Evolutionary conservation across 2,113 vertebrate species (phyloP).

Genomic region (Phrynocephalus versicolor): DNA sequence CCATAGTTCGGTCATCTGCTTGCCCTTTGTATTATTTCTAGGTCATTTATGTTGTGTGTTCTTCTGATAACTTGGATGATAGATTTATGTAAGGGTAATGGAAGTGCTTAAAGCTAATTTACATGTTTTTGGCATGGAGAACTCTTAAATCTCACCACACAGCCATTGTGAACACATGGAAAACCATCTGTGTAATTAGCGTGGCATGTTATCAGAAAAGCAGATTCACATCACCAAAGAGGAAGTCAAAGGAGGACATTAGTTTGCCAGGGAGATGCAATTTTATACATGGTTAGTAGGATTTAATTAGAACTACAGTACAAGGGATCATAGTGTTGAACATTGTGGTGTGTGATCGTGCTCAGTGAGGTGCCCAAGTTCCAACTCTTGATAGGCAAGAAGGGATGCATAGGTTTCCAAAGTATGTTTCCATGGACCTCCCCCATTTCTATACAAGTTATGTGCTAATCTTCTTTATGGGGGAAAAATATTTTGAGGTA

Average conservation of each 20-base stretch:
- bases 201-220: background rate
- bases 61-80: background rate
- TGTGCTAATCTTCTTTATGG: background rate
- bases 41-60: background rate
- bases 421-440: too few species aligned
- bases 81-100: background rate
- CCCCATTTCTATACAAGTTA: background rate
- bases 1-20: background rate
- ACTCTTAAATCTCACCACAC: background rate
- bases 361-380: background rate
- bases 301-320: background rate
- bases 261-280: background rate
- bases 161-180: background rate
- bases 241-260: background rate
- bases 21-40: conserved; percentile 30
- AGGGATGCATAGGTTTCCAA: background rate
- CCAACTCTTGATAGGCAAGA: background rate
- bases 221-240: background rate
- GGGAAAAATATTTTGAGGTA: background rate
- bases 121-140: conserved; percentile 18
- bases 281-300: background rate
- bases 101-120: conserved; percentile 21
- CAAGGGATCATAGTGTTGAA: background rate
- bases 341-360: background rate
- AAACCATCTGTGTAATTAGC: background rate